phyloP scores from a whole-genome alignment of 2,888 invertebrate species.

The Papilio demoleus region DNA sequence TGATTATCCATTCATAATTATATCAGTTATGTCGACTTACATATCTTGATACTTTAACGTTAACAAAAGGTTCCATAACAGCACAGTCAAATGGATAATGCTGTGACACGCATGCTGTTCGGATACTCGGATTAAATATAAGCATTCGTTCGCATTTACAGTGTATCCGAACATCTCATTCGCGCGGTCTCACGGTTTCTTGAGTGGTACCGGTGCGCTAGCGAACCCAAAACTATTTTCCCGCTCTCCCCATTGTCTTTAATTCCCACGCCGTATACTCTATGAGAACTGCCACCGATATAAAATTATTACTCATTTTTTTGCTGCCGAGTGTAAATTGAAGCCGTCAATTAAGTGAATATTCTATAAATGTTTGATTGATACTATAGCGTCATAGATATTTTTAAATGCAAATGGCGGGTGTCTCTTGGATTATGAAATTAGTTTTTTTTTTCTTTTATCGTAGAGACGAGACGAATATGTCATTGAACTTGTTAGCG shows the following conservation, averaged over 20 bases:
- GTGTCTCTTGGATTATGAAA: conserved; percentile 9
- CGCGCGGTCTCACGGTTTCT: conserved; percentile 70
- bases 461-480: neutral
- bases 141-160: conserved; percentile 24
- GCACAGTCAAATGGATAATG: neutral
- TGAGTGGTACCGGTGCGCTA: conserved; percentile 53
- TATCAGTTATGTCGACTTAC: too few relatives aligned
- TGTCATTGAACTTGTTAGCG: conserved; percentile 4
- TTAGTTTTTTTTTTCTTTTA: conserved; percentile 2
- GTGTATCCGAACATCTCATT: conserved; percentile 45
- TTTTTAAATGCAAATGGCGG: conserved; percentile 1
- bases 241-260: conserved; percentile 68
- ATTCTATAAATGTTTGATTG: conserved; percentile 7
- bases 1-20: too few relatives aligned
- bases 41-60: too few relatives aligned
- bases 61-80: too few relatives aligned
- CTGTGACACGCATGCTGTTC: neutral
- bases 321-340: conserved; percentile 36
- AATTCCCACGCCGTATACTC: conserved; percentile 61
- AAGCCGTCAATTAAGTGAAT: conserved; percentile 33
- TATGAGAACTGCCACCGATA: conserved; percentile 52
- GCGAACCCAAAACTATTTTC: conserved; percentile 48
- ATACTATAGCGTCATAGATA: conserved; percentile 9
- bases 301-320: conserved; percentile 46
- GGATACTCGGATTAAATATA: neutral